phyloP scores from a whole-genome alignment of 2,113 vertebrate species.

The Epinephelus lanceolatus region DNA sequence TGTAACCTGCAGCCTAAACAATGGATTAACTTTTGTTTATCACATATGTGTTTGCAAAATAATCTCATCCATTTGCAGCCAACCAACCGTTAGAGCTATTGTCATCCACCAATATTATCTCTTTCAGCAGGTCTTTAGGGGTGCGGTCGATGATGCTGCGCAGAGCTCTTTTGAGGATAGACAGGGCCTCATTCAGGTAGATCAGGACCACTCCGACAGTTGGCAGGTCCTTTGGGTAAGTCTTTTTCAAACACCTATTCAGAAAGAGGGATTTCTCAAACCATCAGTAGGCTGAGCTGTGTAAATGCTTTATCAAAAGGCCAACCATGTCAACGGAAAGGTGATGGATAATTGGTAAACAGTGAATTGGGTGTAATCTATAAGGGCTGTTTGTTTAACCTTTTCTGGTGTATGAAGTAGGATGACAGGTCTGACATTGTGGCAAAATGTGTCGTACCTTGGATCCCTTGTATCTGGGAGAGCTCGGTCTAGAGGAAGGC shows the following conservation, averaged over 20 bases:
- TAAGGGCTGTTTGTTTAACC: fast-evolving
- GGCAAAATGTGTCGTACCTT: conserved; percentile 46
- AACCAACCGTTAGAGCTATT: conserved; percentile 84
- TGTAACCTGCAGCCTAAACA: neutral
- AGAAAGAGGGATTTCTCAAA: neutral
- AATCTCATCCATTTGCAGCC: neutral
- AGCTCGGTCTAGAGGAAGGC: conserved; percentile 73
- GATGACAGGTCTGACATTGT: neutral
- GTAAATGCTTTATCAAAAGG: neutral
- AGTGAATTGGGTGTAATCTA: neutral
- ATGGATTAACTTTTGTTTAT: neutral
- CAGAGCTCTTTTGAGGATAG: conserved; percentile 83
- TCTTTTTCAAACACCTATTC: conserved; percentile 79
- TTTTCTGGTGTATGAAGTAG: neutral
- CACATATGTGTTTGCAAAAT: neutral
- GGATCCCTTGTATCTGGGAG: conserved; percentile 76
- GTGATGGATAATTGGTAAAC: neutral
- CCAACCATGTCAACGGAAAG: neutral
- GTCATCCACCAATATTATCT: conserved; percentile 89
- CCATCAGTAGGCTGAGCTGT: too few species aligned
- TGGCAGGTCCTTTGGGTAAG: conserved; percentile 82
- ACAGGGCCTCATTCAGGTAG: conserved; percentile 87
- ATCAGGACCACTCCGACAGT: conserved; percentile 84
- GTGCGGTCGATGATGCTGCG: conserved; percentile 83
- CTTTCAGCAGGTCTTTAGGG: conserved; percentile 80